Base-by-base conservation (phyloP, 2,797 vertebrate genomes). In the Erethizon dorsatum region DNA sequence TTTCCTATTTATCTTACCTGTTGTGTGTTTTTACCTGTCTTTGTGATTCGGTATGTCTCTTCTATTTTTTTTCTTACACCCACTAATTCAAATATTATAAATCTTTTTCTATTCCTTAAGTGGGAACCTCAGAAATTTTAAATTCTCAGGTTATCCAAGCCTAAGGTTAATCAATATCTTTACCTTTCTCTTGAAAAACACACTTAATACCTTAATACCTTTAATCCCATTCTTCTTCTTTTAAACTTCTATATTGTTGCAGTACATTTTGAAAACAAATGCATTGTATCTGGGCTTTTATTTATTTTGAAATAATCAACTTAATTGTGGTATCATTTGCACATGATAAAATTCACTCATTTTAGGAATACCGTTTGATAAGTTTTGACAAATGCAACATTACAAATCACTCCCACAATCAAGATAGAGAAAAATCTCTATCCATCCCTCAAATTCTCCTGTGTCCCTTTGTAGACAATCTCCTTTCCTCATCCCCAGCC, bases 141-240 rank as follows among this genome's bases (percentile, higher is more conserved):
- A 50, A 71, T 92, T 88, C 52, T 94, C 85, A 56, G 47, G 91
- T 90, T 96, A 94, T 88, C 71, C 41, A 89, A 83, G 75, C 87
- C 73, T 93, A 28, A 86, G 94, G 61, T 80, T 80, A 92, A 86
- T 91, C 86, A 82, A 71, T 97, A 93, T 80, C 57, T 95, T 94
- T 90, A 77, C 11, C 71, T 1, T 71, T 94, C 75, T 86, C 45
- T 95, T 79, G 94, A 78, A 86, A 95, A 96, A 37, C n/a, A 92
- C 65, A 77, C 57, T 89, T 91, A 82, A 87, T 88, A 88, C 47
- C n/a, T 95, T 91, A 88, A 97, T 90, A 52, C 61, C 54, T 93
- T 86, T 96, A 88, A 95, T 88, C 90, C 87, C 12, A 7, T 54
- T 71, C 5, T 18, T 24, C 31, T 80, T 94, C 52, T 93, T 79